Evolutionary conservation across 1,140 invertebrate species (phyloP), one percentile per base, ranked within the genome.

Genomic region (Dendroctonus valens): DNA sequence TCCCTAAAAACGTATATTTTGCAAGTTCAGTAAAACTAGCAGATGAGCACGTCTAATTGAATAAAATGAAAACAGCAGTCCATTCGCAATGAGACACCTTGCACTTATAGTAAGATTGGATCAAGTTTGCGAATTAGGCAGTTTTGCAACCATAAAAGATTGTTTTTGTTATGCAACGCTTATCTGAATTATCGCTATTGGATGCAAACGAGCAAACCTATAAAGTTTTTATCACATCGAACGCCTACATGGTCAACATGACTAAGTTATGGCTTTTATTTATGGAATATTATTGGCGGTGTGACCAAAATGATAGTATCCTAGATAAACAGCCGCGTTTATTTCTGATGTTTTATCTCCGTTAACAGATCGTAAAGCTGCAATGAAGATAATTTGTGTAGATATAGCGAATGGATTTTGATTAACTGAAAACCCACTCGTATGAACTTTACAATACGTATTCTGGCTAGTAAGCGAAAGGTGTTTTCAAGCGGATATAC

Each of bases 161-260:
- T 42, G 42, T 59, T 59, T 42, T 59, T 59, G 41, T 59, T 59
- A 59, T 42, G 57, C 57, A 41, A 41, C 41, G 40, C 37, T 46
- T 52, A 44, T 7, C 59, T 60, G 12, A 51, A 15, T 60, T 60
- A 60, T 60, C 59, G 57, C 46, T 59, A 59, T 59, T 59, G 57
- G 57, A 59, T 59, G 40, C 57, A 59, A 59, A 59, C 57, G 57
- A 59, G 57, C 41, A 26, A 41, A 57, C 39, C n/a, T 15, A 40
- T 41, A 57, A 41, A 41, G 54, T 59, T 59, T 60, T 60, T 60
- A 50, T 60, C 26, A 48, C 50, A n/a, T 14, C 7, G 6, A 14
- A 59, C 55, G 44, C 55, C 55, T 44, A 59, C 55, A 42, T n/a
- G 15, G 11, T 26, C n/a, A 51, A 51, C 50, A 51, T 51, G 50